A percentile compares a stretch with the other conserved stretches of the same genome.
These are phyloP conservation scores for Idris sp. DNA, from an alignment of 1,140 invertebrate genomes.

Conservation along the genomic window DNA sequence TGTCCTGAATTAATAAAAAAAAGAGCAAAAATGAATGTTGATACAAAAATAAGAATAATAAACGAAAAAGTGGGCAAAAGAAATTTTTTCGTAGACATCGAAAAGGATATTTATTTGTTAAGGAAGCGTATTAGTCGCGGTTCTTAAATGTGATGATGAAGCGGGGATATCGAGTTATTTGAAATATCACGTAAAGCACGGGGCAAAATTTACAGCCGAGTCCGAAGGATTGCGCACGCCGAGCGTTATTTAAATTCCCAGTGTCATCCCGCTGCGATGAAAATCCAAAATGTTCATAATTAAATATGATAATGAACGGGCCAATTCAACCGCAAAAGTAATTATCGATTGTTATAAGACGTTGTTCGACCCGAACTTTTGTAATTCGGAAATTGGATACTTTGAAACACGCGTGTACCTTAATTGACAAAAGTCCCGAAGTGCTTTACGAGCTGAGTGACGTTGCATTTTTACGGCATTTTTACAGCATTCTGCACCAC, in stretches of 20 bases:
- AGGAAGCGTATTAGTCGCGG: constrained; percentile 23
- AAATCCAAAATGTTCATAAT: constrained; percentile 78
- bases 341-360: constrained; percentile 70
- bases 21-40: no score
- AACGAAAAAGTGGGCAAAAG: not conserved
- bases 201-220: constrained; percentile 73
- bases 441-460: constrained; percentile 45
- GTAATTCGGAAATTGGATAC: constrained; percentile 56
- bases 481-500: constrained; percentile 5
- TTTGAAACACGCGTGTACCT: constrained; percentile 14
- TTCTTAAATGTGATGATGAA: not conserved
- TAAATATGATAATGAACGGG: constrained; percentile 77
- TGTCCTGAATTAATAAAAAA: constrained; percentile 16
- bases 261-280: constrained; percentile 72
- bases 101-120: constrained; percentile 39
- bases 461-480: constrained; percentile 47
- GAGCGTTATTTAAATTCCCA: constrained; percentile 75
- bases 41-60: not conserved
- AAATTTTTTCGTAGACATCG: constrained; percentile 6
- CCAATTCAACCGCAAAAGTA: constrained; percentile 75
- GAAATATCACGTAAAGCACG: constrained; percentile 45
- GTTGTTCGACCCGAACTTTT: constrained; percentile 37
- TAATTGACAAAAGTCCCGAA: constrained; percentile 56
- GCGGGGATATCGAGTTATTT: constrained; percentile 32
- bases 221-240: constrained; percentile 66